These are phyloP conservation scores for Amblyornis subalaris DNA, from an alignment of 2,113 vertebrate genomes.

Conservation along the genomic window DNA sequence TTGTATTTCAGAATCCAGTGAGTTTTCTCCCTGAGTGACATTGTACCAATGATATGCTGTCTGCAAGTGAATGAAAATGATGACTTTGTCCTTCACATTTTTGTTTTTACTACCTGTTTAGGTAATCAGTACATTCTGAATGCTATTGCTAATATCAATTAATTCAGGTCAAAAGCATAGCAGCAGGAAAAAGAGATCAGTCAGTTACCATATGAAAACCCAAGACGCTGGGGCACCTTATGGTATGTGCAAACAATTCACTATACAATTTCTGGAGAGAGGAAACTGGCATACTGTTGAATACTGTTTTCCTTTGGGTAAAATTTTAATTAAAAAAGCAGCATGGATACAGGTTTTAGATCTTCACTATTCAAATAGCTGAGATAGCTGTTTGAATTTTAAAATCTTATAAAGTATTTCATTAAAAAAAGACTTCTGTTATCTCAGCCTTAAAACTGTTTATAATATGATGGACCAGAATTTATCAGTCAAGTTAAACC, in stretches of 20 bases:
- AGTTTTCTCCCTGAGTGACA: neutral
- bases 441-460: constrained; percentile 47
- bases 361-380: constrained; percentile 70
- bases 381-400: constrained; percentile 74
- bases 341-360: constrained; percentile 77
- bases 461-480: neutral
- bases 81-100: constrained; percentile 13
- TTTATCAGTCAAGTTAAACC: neutral
- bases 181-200: constrained; percentile 66
- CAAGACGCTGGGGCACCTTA: constrained; percentile 73
- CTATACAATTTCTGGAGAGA: constrained; percentile 78
- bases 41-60: neutral
- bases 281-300: constrained; percentile 75
- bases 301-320: constrained; percentile 80
- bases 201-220: constrained; percentile 69
- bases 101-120: constrained; percentile 64
- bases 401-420: constrained; percentile 55
- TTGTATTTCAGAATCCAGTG: neutral
- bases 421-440: constrained; percentile 34
- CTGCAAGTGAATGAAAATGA: neutral
- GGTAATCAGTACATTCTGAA: constrained; percentile 62
- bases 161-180: constrained; percentile 76
- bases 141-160: constrained; percentile 64
- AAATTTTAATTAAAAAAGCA: constrained; percentile 82
- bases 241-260: constrained; percentile 78